phyloP scores from a whole-genome alignment of 2,797 vertebrate genomes.

The Galaxias olidus region DNA sequence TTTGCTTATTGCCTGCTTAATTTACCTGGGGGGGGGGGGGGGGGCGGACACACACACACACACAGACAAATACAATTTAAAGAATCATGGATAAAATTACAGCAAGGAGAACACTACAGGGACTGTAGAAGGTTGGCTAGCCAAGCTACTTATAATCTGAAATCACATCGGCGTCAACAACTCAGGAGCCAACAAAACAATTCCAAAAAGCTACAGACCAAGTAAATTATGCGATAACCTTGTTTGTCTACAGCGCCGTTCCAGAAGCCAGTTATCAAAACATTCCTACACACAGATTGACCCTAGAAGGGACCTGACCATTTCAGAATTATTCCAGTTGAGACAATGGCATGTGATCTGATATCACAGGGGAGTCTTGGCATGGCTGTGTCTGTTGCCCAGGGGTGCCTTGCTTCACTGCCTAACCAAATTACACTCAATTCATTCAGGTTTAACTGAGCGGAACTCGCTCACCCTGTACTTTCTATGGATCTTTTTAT shows the following conservation, averaged over 20 bases:
- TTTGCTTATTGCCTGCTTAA: slow-evolving; percentile 27
- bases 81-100: neutral
- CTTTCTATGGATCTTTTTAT: neutral
- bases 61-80: neutral
- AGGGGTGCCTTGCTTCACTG: neutral
- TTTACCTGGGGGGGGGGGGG: slow-evolving; percentile 1
- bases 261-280: neutral
- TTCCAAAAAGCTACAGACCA: neutral
- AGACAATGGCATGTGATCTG: neutral
- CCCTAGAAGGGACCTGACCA: neutral
- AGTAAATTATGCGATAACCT: neutral
- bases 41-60: slow-evolving; percentile 44
- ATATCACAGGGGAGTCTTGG: neutral
- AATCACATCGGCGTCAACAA: neutral
- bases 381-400: neutral
- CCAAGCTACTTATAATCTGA: too few species aligned
- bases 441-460: slow-evolving; percentile 3
- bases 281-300: neutral
- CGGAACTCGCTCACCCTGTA: neutral
- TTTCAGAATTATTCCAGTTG: neutral
- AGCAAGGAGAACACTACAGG: neutral
- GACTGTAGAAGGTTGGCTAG: too few species aligned
- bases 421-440: neutral
- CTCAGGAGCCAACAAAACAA: neutral
- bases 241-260: neutral